Conservation (phyloP, 1,140 invertebrate genomes). For the Centruroides sculpturatus region DNA sequence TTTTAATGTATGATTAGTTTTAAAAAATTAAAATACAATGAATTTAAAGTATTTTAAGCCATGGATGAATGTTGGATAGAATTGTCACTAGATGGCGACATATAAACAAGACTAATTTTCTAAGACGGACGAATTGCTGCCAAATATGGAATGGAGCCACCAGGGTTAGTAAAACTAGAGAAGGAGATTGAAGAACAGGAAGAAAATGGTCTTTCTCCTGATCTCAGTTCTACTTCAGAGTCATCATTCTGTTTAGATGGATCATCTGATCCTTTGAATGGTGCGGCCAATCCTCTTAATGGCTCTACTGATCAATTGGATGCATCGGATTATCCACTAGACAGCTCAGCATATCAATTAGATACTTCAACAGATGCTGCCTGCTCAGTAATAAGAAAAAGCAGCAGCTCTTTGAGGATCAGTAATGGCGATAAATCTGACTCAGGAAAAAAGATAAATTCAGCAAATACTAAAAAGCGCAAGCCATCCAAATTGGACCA, state of each 20-base stretch:
- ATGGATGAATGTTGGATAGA: too few relatives aligned
- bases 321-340: background rate
- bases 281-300: background rate
- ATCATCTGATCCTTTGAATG: too few relatives aligned
- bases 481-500: slow-evolving; percentile 40
- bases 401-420: too few relatives aligned
- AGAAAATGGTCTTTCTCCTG: slow-evolving; percentile 4
- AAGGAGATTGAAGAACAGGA: slow-evolving; percentile 61
- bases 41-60: too few relatives aligned
- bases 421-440: too few relatives aligned
- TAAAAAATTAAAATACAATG: too few relatives aligned
- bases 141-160: slow-evolving; percentile 61
- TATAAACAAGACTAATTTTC: too few relatives aligned
- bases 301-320: background rate
- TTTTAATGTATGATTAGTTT: too few relatives aligned
- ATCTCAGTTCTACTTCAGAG: slow-evolving; percentile 2
- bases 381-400: too few relatives aligned
- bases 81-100: too few relatives aligned
- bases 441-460: too few relatives aligned
- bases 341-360: background rate
- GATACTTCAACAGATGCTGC: too few relatives aligned
- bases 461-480: background rate
- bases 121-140: slow-evolving; percentile 40
- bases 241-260: background rate
- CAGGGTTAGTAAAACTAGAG: slow-evolving; percentile 74